Evolutionary conservation across 2,888 invertebrate genomes (phyloP), one percentile per base, ranked within the genome.

Genomic region (Rugalucina vietnamica): DNA sequence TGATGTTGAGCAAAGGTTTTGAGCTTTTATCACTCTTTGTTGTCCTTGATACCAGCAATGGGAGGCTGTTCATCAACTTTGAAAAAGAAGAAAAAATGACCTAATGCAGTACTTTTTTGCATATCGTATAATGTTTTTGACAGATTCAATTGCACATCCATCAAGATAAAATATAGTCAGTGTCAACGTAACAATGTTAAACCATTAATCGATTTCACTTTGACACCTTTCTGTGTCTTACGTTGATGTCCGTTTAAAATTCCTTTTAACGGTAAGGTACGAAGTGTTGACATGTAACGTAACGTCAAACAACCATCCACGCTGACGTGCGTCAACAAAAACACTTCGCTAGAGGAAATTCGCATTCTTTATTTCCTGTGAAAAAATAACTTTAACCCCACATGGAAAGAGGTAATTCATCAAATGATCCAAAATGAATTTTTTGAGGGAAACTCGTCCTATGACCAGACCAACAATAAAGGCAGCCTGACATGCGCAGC

Each of bases 151-250:
- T 65, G 65, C 65, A 34, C 34, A 65, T 65, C 65, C 32, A 65
- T 65, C 65, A 65, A 34, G 65, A 34, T 65, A 34, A 65, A 65
- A 34, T 65, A 65, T 65, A 65, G 34, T 10, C 24, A 34, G 24
- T 65, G 65, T 65, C 65, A 65, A 32, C 34, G 32, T 18, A 10
- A 65, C 65, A 65, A 65, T 65, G 65, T 65, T 34, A 34, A 65
- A 65, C 65, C 65, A 65, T 65, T 65, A 65, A 65, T 65, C 65
- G 65, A 65, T 65, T 65, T 65, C 65, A 65, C 18, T n/a, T 1
- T 65, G 65, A 65, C 65, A 65, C 65, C 65, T 34, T 65, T 65
- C 34, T 34, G 18, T 65, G 65, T 65, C 65, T 29, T 21, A 65
- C 65, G 18, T 21, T 32, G 65, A 65, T 65, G 65, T 18, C 32